A percentile compares a stretch with the other conserved stretches of the same genome.
These are phyloP conservation scores for Syrista parreyssii DNA, from an alignment of 2,888 invertebrate genomes.

Conservation along the genomic window DNA sequence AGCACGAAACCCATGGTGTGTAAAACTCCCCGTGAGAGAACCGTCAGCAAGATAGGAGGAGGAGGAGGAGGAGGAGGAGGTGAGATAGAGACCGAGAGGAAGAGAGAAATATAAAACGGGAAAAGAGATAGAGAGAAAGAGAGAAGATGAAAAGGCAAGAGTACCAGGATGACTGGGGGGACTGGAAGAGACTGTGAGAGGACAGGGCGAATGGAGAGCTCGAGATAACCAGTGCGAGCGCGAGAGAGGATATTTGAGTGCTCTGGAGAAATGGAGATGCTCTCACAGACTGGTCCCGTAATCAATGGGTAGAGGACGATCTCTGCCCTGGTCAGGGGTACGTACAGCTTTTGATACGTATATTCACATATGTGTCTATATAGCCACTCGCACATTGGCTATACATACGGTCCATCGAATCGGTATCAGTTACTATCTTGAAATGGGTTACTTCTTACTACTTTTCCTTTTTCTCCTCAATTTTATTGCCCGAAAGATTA, in stretches of 20 bases:
- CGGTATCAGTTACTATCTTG: background rate
- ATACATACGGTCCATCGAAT: background rate
- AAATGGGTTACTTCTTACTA: background rate
- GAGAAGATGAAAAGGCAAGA: conserved; percentile 22
- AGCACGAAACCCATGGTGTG: conserved; percentile 50
- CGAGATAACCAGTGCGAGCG: conserved; percentile 32
- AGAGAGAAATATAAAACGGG: conserved; percentile 6
- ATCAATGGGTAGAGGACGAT: conserved; percentile 49
- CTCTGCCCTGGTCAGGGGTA: conserved; percentile 30
- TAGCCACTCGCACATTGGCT: background rate
- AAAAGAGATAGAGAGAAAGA: conserved; percentile 33
- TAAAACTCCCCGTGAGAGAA: conserved; percentile 44
- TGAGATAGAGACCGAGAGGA: background rate
- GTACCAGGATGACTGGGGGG: conserved; percentile 10
- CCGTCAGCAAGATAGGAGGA: conserved; percentile 8
- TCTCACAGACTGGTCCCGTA: conserved; percentile 35
- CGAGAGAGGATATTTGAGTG: conserved; percentile 4
- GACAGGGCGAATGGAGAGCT: conserved; percentile 7
- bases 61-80: background rate
- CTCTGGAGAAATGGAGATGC: conserved; percentile 2
- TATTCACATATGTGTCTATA: background rate
- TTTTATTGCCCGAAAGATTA: background rate
- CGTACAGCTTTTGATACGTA: conserved; percentile 4
- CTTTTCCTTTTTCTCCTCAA: background rate
- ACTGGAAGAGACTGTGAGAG: background rate